Conservation (phyloP, 2,888 invertebrate genomes). For the Exocentrus adspersus region DNA sequence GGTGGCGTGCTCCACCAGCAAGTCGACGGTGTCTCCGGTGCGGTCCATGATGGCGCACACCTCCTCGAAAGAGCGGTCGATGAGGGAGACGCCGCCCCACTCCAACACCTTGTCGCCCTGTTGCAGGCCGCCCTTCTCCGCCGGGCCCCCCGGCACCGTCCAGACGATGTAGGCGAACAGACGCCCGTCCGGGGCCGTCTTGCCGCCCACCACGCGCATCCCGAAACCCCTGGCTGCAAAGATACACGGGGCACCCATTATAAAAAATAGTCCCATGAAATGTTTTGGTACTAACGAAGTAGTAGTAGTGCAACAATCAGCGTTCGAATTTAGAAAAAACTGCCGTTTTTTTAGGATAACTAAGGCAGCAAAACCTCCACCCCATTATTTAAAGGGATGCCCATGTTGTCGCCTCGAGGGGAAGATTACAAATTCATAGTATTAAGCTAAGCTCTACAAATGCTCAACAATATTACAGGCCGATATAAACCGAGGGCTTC, state of each 20-base stretch:
- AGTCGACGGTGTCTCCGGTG: conserved; percentile 85
- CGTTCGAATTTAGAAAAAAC: too few relatives aligned
- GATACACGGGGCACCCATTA: background rate
- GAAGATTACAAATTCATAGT: too few relatives aligned
- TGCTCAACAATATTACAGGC: background rate
- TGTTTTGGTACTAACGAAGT: too few relatives aligned
- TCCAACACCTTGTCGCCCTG: conserved; percentile 92
- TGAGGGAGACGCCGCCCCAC: conserved; percentile 90
- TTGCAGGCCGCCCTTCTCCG: conserved; percentile 87
- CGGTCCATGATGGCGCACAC: conserved; percentile 67
- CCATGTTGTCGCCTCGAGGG: too few relatives aligned
- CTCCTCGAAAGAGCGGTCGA: conserved; percentile 95
- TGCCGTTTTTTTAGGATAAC: too few relatives aligned
- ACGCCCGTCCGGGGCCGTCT: conserved; percentile 84
- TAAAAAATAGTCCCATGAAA: too few relatives aligned
- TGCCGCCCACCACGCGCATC: conserved; percentile 94
- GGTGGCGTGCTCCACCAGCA: conserved; percentile 84
- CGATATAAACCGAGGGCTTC: background rate
- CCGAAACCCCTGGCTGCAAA: conserved; percentile 87
- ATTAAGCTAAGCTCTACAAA: background rate
- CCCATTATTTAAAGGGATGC: too few relatives aligned
- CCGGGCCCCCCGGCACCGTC: conserved; percentile 92
- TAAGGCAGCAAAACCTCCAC: too few relatives aligned
- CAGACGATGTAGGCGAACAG: conserved; percentile 92
- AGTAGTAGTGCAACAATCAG: too few relatives aligned